These are phyloP conservation scores for Pantelozetes paolii DNA, from an alignment of 2,888 invertebrate genomes.

Conservation along the genomic window DNA sequence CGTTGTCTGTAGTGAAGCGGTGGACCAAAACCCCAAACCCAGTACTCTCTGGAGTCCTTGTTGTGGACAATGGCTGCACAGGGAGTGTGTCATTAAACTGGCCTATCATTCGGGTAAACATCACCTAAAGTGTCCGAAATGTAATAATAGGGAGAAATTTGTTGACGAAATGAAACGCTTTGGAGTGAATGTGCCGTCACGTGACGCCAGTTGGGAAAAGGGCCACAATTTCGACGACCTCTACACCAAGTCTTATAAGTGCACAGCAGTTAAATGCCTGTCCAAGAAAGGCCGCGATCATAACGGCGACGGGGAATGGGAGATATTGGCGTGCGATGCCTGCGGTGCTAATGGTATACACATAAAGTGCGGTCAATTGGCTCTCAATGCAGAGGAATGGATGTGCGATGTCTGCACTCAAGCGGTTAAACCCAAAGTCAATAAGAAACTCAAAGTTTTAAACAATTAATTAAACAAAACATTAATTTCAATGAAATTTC, in stretches of 20 bases:
- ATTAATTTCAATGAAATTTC: no score
- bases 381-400: constrained; percentile 17
- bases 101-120: constrained; percentile 34
- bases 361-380: constrained; percentile 3
- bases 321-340: constrained; percentile 37
- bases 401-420: constrained; percentile 32
- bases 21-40: neutral
- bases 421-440: neutral
- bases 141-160: constrained; percentile 19
- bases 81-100: constrained; percentile 33
- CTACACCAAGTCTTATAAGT: neutral
- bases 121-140: constrained; percentile 39
- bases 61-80: constrained; percentile 33
- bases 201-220: constrained; percentile 33
- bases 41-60: constrained; percentile 9
- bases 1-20: constrained; percentile 26
- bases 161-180: constrained; percentile 9
- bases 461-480: neutral
- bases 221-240: neutral
- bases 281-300: constrained; percentile 21
- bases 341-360: constrained; percentile 38
- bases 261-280: constrained; percentile 22
- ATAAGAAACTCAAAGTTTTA: neutral
- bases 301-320: constrained; percentile 40
- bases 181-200: constrained; percentile 28